Percentiles rank a stretch among this genome's conserved stretches.
Evolutionary conservation across 2,888 invertebrate species (phyloP).

Genomic region (Psylliodes chrysocephalus): DNA sequence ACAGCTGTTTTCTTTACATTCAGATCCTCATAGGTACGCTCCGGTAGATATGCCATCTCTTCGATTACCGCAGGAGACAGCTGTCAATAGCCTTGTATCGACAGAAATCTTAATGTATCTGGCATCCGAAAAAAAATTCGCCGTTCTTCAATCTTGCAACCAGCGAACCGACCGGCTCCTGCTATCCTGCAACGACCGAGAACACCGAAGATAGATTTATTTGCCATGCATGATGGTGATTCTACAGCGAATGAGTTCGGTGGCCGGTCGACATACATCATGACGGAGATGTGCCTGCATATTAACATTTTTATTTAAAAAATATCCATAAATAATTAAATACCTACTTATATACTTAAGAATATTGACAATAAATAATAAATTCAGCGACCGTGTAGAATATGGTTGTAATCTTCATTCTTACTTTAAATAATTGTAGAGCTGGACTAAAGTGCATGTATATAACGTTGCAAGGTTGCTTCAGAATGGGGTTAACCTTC

Average conservation of each 20-base stretch:
- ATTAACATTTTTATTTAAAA: too few relatives aligned
- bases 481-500: too few relatives aligned
- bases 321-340: too few relatives aligned
- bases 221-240: not conserved
- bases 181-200: not conserved
- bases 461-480: too few relatives aligned
- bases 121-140: constrained; percentile 27
- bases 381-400: too few relatives aligned
- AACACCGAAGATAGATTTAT: not conserved
- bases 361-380: too few relatives aligned
- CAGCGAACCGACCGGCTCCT: constrained; percentile 60
- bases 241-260: constrained; percentile 54
- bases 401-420: too few relatives aligned
- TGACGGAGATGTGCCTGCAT: not conserved
- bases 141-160: constrained; percentile 42
- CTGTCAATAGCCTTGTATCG: constrained; percentile 30
- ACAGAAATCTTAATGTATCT: constrained; percentile 31
- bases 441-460: too few relatives aligned
- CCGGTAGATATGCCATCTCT: not conserved
- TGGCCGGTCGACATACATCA: constrained; percentile 58
- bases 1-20: too few relatives aligned
- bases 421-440: too few relatives aligned
- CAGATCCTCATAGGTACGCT: constrained; percentile 1
- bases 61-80: constrained; percentile 3
- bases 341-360: too few relatives aligned